Evolutionary conservation across 2,888 invertebrate genomes (phyloP).

Genomic region (Mesorhabditis spiculigera): DNA sequence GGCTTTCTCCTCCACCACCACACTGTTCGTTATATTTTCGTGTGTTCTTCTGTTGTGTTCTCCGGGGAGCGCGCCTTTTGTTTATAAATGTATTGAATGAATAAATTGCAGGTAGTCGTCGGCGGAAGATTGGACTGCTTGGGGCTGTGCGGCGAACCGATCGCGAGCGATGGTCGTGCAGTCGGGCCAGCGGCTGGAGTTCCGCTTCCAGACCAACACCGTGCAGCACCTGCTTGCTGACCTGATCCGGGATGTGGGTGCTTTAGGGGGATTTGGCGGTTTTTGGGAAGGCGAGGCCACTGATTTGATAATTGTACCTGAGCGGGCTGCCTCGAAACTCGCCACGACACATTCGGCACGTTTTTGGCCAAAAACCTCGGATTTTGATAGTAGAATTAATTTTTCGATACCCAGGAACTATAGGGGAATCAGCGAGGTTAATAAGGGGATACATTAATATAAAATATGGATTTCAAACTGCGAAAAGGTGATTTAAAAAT

Average conservation of each 20-base stretch:
- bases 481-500: no score
- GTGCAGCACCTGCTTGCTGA: constrained; percentile 39
- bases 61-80: background rate
- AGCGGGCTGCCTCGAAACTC: background rate
- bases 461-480: no score
- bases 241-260: constrained; percentile 35
- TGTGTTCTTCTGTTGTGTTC: background rate
- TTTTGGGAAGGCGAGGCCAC: background rate
- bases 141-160: background rate
- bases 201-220: constrained; percentile 30
- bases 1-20: background rate
- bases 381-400: no score
- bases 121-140: background rate
- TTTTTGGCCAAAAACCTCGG: background rate
- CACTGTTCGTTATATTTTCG: background rate
- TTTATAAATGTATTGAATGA: background rate
- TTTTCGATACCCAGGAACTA: no score
- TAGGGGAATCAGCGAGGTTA: no score
- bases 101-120: background rate
- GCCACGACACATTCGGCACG: background rate
- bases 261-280: background rate
- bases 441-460: no score
- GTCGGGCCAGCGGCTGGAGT: constrained; percentile 9
- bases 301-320: background rate
- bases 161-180: background rate